Conservation (phyloP, 2,797 vertebrate species). For the Falco berigora region DNA sequence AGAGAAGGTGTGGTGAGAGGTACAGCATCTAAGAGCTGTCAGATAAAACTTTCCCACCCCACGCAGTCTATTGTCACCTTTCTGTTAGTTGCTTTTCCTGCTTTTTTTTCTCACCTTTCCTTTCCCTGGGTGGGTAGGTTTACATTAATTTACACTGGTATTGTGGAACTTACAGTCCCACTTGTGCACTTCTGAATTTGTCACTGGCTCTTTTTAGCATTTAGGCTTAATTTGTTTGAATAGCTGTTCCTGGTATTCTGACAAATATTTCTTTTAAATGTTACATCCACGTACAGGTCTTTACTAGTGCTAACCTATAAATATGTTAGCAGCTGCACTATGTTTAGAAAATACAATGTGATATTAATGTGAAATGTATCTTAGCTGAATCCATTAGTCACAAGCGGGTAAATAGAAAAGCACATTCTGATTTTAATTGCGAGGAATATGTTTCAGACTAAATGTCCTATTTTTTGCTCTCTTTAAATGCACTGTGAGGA, state of each 20-base stretch:
- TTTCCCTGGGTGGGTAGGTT: constrained; percentile 18
- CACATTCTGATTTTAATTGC: constrained; percentile 65
- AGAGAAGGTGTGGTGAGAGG: constrained; percentile 29
- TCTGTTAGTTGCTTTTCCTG: constrained; percentile 35
- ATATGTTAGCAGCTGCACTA: constrained; percentile 28
- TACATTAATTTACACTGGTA: constrained; percentile 2
- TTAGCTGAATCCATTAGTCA: constrained; percentile 61
- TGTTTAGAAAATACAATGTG: constrained; percentile 53
- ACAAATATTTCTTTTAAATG: constrained; percentile 22
- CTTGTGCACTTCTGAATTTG: neutral
- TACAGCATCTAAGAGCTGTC: constrained; percentile 23
- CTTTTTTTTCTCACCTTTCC: constrained; percentile 47
- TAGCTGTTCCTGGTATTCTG: neutral
- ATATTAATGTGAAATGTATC: constrained; percentile 64
- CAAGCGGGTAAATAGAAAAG: constrained; percentile 62
- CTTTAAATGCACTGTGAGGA: neutral
- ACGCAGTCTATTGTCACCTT: constrained; percentile 27
- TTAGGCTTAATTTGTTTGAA: constrained; percentile 21
- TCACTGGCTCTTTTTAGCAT: neutral
- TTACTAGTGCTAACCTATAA: constrained; percentile 2
- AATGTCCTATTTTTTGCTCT: constrained; percentile 41
- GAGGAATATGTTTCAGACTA: constrained; percentile 50
- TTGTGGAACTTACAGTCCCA: constrained; percentile 11
- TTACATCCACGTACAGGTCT: neutral
- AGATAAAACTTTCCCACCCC: constrained; percentile 52